Conservation (phyloP, 2,888 invertebrate species). For the Scelioninae gen. 2 region DNA sequence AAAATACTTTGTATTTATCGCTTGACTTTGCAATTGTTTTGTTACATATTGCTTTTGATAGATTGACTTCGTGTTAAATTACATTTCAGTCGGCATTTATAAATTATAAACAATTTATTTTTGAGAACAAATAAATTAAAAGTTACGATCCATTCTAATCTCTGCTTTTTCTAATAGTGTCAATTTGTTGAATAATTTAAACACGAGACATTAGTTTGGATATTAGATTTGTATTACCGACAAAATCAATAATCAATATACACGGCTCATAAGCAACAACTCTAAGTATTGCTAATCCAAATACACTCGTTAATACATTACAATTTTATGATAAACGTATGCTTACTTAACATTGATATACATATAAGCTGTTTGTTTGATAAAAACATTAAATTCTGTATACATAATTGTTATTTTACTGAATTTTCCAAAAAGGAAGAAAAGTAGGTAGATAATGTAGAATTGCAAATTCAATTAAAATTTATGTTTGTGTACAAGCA, state of each 20-base stretch:
- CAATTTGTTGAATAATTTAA: conserved; percentile 8
- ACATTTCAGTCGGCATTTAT: too few relatives aligned
- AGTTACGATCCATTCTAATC: not conserved
- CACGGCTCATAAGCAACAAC: conserved; percentile 4
- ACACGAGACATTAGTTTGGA: not conserved
- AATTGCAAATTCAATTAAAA: too few relatives aligned
- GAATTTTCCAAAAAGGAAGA: too few relatives aligned
- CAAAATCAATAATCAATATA: conserved; percentile 28
- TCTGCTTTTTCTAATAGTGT: not conserved
- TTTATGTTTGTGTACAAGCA: too few relatives aligned
- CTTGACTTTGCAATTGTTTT: too few relatives aligned
- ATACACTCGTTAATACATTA: conserved; percentile 39
- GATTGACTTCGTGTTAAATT: too few relatives aligned
- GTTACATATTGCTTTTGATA: too few relatives aligned
- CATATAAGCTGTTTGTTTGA: conserved; percentile 18
- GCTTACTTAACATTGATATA: conserved; percentile 18
- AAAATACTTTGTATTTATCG: too few relatives aligned
- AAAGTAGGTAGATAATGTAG: too few relatives aligned
- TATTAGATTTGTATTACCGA: conserved; percentile 11
- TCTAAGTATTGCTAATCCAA: conserved; percentile 24
- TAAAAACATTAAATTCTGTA: not conserved
- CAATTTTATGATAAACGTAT: conserved; percentile 30
- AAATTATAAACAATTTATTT: too few relatives aligned
- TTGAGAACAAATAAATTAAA: not conserved
- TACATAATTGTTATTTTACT: too few relatives aligned